Evolutionary conservation across 2,113 vertebrate species (phyloP), one percentile per base, ranked within the genome.

Genomic region (Heliornis fulica): DNA sequence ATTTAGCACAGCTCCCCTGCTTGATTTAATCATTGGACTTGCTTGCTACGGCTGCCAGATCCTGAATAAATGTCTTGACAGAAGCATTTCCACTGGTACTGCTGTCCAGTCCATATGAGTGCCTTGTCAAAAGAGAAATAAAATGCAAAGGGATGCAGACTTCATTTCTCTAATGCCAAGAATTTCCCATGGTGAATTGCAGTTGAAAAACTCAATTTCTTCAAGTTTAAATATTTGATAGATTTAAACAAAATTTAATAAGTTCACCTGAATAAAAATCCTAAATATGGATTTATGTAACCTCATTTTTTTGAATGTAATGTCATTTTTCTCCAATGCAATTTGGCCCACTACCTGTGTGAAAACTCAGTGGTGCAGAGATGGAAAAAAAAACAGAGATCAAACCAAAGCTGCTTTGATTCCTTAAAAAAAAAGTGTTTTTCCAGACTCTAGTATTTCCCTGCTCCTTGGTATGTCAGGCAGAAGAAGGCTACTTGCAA

Each of bases 1-100:
- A 78, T 92, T 95, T 92, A 95, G 72, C 72, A 78, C 56, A 87
- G 25, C 14, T 94, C 76, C 46, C 29, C 29, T 93, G 92, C 71
- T 45, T 48, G 64, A 26, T 78, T 88, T 80, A 83, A 43, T 96
- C 86, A 50, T 2, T 78, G 56, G 43, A 56, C 68, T 87, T 71
- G 43, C 32, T 89, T 90, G 80, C 78, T 95, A 86, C 56, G 83
- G 56, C 79, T 84, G 88, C 60, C 72, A 94, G 79, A 78, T 45
- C 69, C 63, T 90, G 86, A 95, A 68, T 40, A 96, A 90, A 83
- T 54, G 7, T 36, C 84, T 88, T 91, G 78, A 85, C 50, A 76
- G 74, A 72, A 89, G 56, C 18, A 31, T 59, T 64, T 92, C 68
- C 46, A 41, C 41, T 16, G 36, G 60, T 74, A 56, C 60, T 89